Base-by-base conservation (phyloP, 64 coral and sea anemone genomes). In the Anthopleura sola region DNA sequence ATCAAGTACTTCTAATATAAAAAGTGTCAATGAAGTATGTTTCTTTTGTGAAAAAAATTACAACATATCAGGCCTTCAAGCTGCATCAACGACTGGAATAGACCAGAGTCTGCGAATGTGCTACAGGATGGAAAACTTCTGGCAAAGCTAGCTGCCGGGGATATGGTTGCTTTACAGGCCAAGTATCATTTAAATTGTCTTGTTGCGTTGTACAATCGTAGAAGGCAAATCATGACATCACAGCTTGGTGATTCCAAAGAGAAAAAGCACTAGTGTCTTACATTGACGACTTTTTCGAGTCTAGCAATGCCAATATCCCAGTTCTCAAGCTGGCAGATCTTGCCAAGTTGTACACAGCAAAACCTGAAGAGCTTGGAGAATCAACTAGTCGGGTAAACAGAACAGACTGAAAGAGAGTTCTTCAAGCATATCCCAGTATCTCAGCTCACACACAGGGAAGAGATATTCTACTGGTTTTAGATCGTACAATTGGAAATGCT, bases 81-180 rank as follows among this genome's bases (percentile, higher is more conserved):
- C 33, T 54, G 86, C 75, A 78, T 81, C 55, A 1, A 78, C 74
- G 21, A 56, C 57, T 34, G 74, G 44, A 79, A 79, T 78, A 79
- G 69, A 80, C n/a, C 40, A 78, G 55, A 37, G 74, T 78, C 50
- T n/a, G 75, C n/a, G 49, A 88, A n/a, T 75, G 75, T 60, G 86
- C 86, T 91, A 53, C 26, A 57, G 21, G 82, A 82, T 48, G 78
- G 57, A 0, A 86, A 75, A 17, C 49, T 91, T 17, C 60, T 86
- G n/a, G 77, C 85, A 58, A 91, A 82, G 39, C 84, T 87, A 44
- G 62, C 78, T 91, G 85, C 36, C 38, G 47, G 85, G 39, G 90
- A 91, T 80, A 91, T 91, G 84, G 78, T 91, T n/a, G 83, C 77
- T 36, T 62, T 91, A 6, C 76, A 91, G n/a, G 89, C 84, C 12